Evolutionary conservation across 2,113 vertebrate species (phyloP), one percentile per base, ranked within the genome.

Genomic region (Pygoscelis antarcticus): DNA sequence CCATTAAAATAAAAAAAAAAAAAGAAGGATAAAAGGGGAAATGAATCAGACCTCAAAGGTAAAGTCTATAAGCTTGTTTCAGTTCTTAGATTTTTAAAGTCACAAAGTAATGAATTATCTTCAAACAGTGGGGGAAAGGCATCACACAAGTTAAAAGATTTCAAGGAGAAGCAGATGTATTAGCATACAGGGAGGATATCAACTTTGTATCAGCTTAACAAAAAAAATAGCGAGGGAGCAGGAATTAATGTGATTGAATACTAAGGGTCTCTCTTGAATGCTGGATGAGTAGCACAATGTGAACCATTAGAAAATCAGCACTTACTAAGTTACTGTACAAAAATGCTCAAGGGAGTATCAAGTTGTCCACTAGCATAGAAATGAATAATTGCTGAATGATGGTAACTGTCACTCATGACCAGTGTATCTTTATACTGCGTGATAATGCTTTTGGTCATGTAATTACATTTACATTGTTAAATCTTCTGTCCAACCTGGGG

Each of bases 41-140:
- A 86, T 49, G 2, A 94, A 66, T 86, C 46, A 92, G 51, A 93
- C 68, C 76, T 93, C 60, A 89, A 92, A 96, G 18, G 68, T 81
- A 92, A 94, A 80, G 29, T 71, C 66, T 52, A 32, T 68, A 94
- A 78, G 47, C 46, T 95, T 91, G 47, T 52, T 91, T 83, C 16
- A 77, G 38, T 94, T 94, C 55, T 93, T 70, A 74, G 79, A 52
- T 55, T 93, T 97, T 93, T 78, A 34, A 92, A 90, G 38, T 80
- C 60, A 86, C 26, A 90, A 89, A 86, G 42, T 81, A 89, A 77
- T 74, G 66, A 95, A 90, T 94, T 89, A 89, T 52, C 75, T 92
- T 96, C 64, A 75, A 87, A 88, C 46, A 84, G 42, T 78, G 20
- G n/a, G 11, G 6, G 27, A 75, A 95, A 89, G 25, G 47, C 38